Evolutionary conservation across 2,113 vertebrate species (phyloP).

Genomic region (Apteryx mantelli): DNA sequence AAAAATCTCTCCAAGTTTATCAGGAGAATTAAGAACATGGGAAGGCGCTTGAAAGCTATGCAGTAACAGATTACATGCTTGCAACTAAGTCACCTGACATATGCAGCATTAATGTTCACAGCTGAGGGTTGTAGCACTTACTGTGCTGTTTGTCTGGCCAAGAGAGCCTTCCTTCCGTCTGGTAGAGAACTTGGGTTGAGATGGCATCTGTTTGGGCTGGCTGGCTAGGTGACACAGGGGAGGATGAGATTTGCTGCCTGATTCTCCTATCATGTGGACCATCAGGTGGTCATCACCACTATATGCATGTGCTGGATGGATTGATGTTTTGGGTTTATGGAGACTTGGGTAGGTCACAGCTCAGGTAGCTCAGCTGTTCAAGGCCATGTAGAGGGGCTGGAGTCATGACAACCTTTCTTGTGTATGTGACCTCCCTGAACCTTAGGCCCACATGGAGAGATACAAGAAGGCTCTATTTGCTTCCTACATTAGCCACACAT

Average conservation of each 20-base stretch:
- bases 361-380: background rate
- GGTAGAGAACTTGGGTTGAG: background rate
- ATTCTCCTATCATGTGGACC: background rate
- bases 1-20: background rate
- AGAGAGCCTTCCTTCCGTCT: background rate
- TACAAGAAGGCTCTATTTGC: background rate
- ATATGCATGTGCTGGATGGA: background rate
- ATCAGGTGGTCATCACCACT: background rate
- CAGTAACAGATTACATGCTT: background rate
- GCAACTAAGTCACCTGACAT: background rate
- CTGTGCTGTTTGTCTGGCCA: background rate
- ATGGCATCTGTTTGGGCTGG: background rate
- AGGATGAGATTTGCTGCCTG: background rate
- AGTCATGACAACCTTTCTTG: background rate
- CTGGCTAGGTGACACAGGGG: background rate
- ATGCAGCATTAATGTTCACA: background rate
- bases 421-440: background rate
- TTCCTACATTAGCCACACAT: background rate
- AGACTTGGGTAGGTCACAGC: background rate
- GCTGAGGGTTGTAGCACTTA: background rate
- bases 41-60: conserved; percentile 6
- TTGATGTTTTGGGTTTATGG: background rate
- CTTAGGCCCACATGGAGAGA: background rate
- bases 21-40: background rate
- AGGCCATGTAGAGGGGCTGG: background rate